Evolutionary conservation across 2,113 vertebrate genomes (phyloP).

Genomic region (Manacus vitellinus): DNA sequence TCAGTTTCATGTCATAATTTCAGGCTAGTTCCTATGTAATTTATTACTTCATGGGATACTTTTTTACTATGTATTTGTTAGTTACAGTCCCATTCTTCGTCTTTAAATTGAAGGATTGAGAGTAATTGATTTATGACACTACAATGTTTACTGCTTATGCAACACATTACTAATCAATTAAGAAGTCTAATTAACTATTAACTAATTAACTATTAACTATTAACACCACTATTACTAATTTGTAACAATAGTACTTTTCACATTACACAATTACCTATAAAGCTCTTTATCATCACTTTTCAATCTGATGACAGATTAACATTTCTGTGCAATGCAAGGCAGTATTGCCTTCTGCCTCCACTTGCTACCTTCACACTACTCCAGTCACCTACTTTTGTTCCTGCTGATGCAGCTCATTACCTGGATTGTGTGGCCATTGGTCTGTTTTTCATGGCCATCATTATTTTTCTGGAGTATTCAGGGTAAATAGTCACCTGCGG

Average conservation of each 20-base stretch:
- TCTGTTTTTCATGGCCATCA: not conserved
- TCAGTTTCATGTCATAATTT: not conserved
- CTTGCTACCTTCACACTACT: not conserved
- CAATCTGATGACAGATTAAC: not conserved
- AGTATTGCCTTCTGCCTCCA: not conserved
- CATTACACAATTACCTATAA: not conserved
- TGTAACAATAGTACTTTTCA: not conserved
- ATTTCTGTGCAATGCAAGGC: not conserved
- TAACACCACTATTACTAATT: not conserved
- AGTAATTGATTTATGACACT: not conserved
- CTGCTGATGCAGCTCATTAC: not conserved
- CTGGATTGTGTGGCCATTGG: not conserved
- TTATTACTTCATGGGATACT: not conserved
- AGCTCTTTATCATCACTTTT: not conserved
- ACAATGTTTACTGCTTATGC: not conserved
- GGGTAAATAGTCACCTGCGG: not conserved
- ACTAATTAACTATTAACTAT: too few relatives aligned
- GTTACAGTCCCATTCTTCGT: not conserved
- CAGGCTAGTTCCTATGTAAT: not conserved
- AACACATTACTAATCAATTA: not conserved
- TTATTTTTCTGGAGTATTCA: constrained; percentile 16
- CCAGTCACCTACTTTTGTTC: not conserved
- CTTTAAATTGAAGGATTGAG: not conserved
- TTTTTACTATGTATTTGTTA: not conserved
- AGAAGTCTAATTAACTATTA: not conserved